phyloP scores from a whole-genome alignment of 2,113 vertebrate genomes.

The Typhlomys cinereus region DNA sequence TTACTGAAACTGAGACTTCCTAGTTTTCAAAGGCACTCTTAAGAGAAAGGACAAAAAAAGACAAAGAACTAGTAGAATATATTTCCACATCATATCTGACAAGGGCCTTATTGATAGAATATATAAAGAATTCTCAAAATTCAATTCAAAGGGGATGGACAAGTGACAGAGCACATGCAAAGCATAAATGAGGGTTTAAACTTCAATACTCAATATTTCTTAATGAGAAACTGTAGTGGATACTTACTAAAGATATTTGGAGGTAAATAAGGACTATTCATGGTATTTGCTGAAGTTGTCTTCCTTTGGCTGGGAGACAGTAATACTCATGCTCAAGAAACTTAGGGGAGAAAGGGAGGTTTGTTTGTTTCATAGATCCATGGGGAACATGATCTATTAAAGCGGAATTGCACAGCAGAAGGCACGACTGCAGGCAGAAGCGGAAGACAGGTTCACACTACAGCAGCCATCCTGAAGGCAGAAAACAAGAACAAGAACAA shows the following conservation, averaged over 20 bases:
- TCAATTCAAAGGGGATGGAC: background rate
- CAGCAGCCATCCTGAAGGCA: no score
- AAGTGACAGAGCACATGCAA: background rate
- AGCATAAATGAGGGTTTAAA: background rate
- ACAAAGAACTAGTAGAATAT: background rate
- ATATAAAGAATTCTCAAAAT: background rate
- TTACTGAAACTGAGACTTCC: background rate
- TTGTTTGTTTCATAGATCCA: no score
- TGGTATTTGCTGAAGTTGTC: no score
- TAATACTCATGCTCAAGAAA: no score
- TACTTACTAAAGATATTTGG: background rate
- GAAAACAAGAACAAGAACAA: no score
- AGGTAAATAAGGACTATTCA: background rate
- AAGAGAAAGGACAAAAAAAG: background rate
- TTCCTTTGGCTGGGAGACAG: no score
- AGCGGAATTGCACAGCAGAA: no score
- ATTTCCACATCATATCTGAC: background rate
- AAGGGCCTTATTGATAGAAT: background rate
- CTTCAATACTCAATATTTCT: background rate
- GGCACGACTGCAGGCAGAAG: no score
- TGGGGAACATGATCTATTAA: no score
- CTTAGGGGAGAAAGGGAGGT: no score
- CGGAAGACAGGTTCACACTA: no score
- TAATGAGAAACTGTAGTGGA: background rate
- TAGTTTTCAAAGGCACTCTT: background rate